phyloP scores from a whole-genome alignment of 2,888 invertebrate species.

The Chrysina gloriosa region DNA sequence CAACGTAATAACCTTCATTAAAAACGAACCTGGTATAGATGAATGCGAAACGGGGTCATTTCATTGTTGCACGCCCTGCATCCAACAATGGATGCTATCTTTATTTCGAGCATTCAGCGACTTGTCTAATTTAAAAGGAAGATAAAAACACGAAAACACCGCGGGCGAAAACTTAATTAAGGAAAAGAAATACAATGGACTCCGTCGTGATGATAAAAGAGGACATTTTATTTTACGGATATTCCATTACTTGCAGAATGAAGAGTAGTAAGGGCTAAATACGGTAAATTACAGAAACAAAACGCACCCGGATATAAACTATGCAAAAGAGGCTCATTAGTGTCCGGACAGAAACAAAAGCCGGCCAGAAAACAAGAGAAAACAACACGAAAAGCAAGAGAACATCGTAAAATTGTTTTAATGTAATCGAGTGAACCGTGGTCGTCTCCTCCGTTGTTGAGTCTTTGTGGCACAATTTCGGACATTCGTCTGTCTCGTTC shows the following conservation, averaged over 20 bases:
- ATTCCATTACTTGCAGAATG: slow-evolving; percentile 33
- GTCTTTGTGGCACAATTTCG: slow-evolving; percentile 28
- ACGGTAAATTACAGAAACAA: slow-evolving; percentile 36
- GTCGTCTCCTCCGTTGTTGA: slow-evolving; percentile 21
- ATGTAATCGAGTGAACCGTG: slow-evolving; percentile 34
- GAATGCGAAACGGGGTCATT: slow-evolving; percentile 12
- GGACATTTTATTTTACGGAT: slow-evolving; percentile 33
- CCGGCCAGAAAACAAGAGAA: slow-evolving; percentile 29
- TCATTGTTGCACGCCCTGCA: slow-evolving; percentile 29
- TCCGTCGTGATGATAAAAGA: background rate
- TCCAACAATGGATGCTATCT: slow-evolving; percentile 26
- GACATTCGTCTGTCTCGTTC: slow-evolving; percentile 14
- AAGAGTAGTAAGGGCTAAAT: slow-evolving; percentile 20
- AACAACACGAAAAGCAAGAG: slow-evolving; percentile 38
- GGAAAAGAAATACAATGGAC: slow-evolving; percentile 36
- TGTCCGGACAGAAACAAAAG: slow-evolving; percentile 29
- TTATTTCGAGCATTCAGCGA: slow-evolving; percentile 17
- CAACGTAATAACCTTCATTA: slow-evolving; percentile 17
- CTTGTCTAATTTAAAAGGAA: slow-evolving; percentile 35
- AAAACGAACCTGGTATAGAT: slow-evolving; percentile 10
- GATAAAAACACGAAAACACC: slow-evolving; percentile 28
- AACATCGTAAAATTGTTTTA: slow-evolving; percentile 36
- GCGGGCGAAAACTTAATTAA: slow-evolving; percentile 38
- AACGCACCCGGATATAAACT: slow-evolving; percentile 38
- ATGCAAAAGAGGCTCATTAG: slow-evolving; percentile 39